Percentiles rank a stretch among this genome's conserved stretches.
Conservation (phyloP, 2,797 vertebrate species). For the Poecile montanus region DNA sequence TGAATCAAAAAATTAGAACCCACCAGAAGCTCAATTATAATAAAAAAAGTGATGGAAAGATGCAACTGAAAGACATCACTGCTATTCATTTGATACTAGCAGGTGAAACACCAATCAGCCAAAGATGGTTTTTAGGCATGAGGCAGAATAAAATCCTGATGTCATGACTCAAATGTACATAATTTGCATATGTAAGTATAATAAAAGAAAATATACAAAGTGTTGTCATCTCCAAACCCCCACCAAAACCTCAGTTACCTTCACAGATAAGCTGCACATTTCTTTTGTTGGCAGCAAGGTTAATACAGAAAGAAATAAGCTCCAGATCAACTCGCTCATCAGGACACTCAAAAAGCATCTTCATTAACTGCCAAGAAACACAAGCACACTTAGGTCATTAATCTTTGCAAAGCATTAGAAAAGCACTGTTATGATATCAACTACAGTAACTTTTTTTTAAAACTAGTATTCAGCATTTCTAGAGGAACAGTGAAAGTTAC, state of each 20-base stretch:
- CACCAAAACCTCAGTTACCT: slow-evolving; percentile 74
- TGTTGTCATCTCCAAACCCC: neutral
- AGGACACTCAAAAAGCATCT: slow-evolving; percentile 88
- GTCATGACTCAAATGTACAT: neutral
- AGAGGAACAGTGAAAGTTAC: neutral
- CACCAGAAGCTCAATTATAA: neutral
- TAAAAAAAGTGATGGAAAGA: neutral
- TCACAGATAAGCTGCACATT: slow-evolving; percentile 94
- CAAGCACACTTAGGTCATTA: neutral
- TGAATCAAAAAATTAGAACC: neutral
- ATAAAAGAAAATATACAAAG: neutral
- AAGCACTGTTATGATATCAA: neutral
- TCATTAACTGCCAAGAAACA: slow-evolving; percentile 86
- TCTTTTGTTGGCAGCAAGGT: slow-evolving; percentile 92
- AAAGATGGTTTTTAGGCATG: neutral
- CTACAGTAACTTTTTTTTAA: neutral
- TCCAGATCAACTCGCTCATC: slow-evolving; percentile 87
- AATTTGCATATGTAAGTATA: neutral
- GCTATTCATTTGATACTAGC: neutral
- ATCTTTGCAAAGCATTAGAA: neutral
- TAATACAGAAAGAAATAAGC: slow-evolving; percentile 94
- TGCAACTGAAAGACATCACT: neutral
- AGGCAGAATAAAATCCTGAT: neutral
- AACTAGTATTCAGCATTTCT: neutral
- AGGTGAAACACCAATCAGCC: neutral